Evolutionary conservation across 2,888 invertebrate genomes (phyloP).

Genomic region (Carpatolechia fugitivella): DNA sequence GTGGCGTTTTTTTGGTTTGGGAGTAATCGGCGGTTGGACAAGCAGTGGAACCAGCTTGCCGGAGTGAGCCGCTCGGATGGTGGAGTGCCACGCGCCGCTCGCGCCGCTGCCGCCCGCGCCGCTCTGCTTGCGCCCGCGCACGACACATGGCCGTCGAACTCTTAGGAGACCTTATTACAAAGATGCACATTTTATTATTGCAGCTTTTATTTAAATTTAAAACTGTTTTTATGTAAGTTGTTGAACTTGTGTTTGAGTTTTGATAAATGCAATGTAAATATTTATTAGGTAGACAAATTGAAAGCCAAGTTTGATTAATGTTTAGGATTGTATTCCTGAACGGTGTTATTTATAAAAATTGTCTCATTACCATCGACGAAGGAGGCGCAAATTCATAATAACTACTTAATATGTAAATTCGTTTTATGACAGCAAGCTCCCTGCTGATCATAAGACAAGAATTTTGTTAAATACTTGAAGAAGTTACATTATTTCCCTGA

Average conservation of each 20-base stretch:
- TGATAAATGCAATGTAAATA: not conserved
- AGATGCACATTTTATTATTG: too few species aligned
- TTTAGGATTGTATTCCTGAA: constrained; percentile 4
- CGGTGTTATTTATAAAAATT: constrained; percentile 12
- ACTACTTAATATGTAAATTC: constrained; percentile 5
- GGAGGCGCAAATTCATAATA: constrained; percentile 9
- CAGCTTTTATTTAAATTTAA: too few species aligned
- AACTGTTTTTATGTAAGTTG: too few species aligned
- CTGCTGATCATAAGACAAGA: constrained; percentile 9
- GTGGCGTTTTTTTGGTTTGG: constrained; percentile 50
- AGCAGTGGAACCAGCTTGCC: constrained; percentile 26
- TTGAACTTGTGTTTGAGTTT: too few species aligned
- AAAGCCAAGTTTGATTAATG: not conserved
- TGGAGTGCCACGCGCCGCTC: constrained; percentile 1
- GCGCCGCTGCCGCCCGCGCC: not conserved
- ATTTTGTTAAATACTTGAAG: not conserved
- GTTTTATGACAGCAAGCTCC: constrained; percentile 6
- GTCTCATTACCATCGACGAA: constrained; percentile 11
- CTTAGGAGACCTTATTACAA: not conserved
- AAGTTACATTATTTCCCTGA: not conserved
- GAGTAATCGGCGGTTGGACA: constrained; percentile 37
- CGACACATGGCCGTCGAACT: not conserved
- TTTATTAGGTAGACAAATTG: constrained; percentile 4
- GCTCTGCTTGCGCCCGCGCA: not conserved
- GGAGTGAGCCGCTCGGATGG: constrained; percentile 32